Evolutionary conservation across 2,113 vertebrate species (phyloP), one percentile per base, ranked within the genome.

Genomic region (Oncorhynchus kisutch): DNA sequence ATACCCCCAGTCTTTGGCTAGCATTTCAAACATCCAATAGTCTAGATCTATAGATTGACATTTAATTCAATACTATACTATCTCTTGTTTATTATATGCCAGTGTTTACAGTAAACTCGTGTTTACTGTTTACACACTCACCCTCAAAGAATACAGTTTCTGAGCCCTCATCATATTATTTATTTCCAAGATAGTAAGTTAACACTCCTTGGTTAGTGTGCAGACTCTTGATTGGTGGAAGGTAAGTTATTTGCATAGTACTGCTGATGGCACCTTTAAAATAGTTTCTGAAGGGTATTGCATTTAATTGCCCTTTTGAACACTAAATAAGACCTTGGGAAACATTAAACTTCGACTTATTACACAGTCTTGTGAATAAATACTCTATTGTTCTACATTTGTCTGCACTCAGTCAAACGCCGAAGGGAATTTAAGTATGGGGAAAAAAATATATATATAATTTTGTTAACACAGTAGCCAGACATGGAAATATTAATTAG

Each of bases 401-500:
- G 72, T 77, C 75, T 71, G 22, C 81, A 71, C 70, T 73, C 13
- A 69, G 78, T 78, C 70, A 62, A 76, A 49, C 4, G 18, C 27
- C 60, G 49, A 20, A 48, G 9, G 29, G 51, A 77, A 48, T 70
- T 66, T 78, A 73, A 54, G 68, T 76, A 29, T 57, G 65, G 16
- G n/a, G 31, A 31, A 64, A 62, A 62, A 79, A 64, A 67, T 22
- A 68, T 54, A 81, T 72, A 78, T 75, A 85, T 87, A 75, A 83
- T 87, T 81, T 78, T 64, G 72, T 82, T 81, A 45, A 45, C 39
- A 86, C 74, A 67, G 69, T 69, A 39, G 65, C 82, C 80, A 80
- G 72, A 81, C 77, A 82, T 78, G 18, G 71, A 84, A 81, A 85
- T 91, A 91, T 89, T 88, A 92, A 92, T 92, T 91, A 92, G 81